Conservation (phyloP, 2,113 vertebrate species). For the Bujurquina vittata region DNA sequence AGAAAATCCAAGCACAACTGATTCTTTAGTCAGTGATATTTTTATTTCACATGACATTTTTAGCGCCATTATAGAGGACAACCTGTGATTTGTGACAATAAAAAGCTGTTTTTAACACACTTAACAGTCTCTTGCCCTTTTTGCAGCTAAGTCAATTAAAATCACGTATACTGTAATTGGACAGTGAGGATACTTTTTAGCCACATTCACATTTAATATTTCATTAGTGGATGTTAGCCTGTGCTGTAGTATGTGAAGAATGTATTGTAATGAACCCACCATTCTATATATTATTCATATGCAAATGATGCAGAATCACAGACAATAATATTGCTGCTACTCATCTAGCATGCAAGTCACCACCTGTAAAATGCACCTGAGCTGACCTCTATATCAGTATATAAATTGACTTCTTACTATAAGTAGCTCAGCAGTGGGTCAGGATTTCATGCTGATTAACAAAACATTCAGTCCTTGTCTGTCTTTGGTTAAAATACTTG, state of each 20-base stretch:
- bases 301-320: not conserved
- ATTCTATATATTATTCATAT: not conserved
- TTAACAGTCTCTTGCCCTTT: not conserved
- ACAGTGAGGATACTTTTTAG: conserved; percentile 12
- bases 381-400: not conserved
- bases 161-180: conserved; percentile 24
- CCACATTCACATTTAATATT: conserved; percentile 35
- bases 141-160: not conserved
- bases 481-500: not conserved
- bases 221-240: conserved; percentile 10
- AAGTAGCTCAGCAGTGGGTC: not conserved
- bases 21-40: not conserved
- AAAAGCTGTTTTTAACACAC: not conserved
- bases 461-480: not conserved
- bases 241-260: conserved; percentile 10
- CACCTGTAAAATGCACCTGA: not conserved
- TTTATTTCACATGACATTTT: not conserved
- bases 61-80: not conserved
- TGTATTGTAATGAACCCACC: not conserved
- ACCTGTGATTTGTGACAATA: not conserved
- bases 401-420: not conserved
- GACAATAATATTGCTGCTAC: not conserved
- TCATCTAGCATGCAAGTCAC: not conserved
- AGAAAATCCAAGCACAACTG: not conserved
- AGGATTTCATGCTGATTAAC: not conserved